phyloP scores from a whole-genome alignment of 2,113 vertebrate genomes.

The Tragelaphus strepsiceros region DNA sequence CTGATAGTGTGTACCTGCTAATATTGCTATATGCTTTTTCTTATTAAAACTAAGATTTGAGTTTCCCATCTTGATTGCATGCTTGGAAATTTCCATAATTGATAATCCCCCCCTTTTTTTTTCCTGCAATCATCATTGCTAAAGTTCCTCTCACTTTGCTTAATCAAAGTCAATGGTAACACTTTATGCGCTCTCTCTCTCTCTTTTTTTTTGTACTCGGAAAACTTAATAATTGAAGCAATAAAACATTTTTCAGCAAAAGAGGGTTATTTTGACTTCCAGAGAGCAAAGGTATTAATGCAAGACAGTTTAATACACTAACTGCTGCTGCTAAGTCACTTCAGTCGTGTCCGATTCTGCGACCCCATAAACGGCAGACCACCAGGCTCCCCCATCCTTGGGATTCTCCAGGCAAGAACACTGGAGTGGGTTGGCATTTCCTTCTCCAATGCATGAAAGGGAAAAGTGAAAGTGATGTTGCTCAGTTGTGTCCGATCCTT shows the following conservation, averaged over 20 bases:
- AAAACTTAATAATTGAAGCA: background rate
- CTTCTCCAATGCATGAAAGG: too few species aligned
- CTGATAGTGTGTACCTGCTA: background rate
- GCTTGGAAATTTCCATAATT: constrained; percentile 12
- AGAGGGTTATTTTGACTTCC: background rate
- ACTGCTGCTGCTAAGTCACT: background rate
- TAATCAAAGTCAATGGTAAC: background rate
- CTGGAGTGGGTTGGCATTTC: too few species aligned
- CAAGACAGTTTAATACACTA: background rate
- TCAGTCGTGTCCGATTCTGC: too few species aligned
- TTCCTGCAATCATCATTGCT: background rate
- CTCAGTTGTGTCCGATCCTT: too few species aligned
- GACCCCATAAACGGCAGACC: too few species aligned
- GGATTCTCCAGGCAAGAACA: too few species aligned
- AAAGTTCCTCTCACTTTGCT: background rate
- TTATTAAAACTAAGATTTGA: constrained; percentile 23
- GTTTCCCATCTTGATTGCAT: constrained; percentile 21
- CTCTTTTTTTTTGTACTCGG: background rate
- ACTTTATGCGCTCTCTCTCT: background rate
- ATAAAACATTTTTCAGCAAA: background rate
- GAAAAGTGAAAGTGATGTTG: too few species aligned
- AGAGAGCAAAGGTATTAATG: background rate
- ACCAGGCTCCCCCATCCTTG: too few species aligned
- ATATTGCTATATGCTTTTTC: background rate
- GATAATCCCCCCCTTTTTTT: background rate